Base-by-base conservation (phyloP, 2,888 invertebrate species). In the Steinernema carpocapsae region DNA sequence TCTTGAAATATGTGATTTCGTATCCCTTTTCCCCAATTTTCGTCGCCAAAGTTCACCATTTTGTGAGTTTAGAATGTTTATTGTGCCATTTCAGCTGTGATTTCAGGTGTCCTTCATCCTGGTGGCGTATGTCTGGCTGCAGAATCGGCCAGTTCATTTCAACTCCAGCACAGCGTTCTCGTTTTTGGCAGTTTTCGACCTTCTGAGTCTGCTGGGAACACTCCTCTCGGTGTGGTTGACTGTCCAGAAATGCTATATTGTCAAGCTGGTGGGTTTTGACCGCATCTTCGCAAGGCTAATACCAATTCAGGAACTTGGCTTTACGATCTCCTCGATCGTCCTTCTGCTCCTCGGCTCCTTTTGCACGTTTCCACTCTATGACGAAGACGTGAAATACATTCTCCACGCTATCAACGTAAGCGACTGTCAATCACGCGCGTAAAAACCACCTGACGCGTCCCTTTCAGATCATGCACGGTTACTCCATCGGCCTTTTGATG, bases 391-490 rank as follows among this genome's bases (percentile, higher is more conserved):
- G 3, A 64, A n/a, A 26, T 17, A 64, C 37, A 29, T 64, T 6
- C 10, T 64, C 37, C 64, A 64, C 64, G 64, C 64, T 12, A 64
- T 64, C 64, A 64, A 64, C 19, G 64, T 64, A 32, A 17, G 64
- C 12, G 37, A 26, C 37, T 37, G 37, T 10, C 37, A 37, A 37
- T 37, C 37, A 37, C 64, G 10, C 64, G 10, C 10, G n/a, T 19
- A 64, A 26, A 17, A 32, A 17, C 12, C 14, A 12, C 29, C 32
- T 10, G 24, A 26, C 6, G 26, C 17, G 24, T 19, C 32, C 26
- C 3, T 32, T 76, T 74, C 51, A 77, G 77, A 45, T 77, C 19
- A 56, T 43, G 17, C 77, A 77, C 43, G 29, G 45, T 6, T 72
- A 77, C 48, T 42, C 74, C 37, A 29, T 76, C 26, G 22, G 56